Conservation (phyloP, 2,888 invertebrate genomes). For the Oasisia sp. region DNA sequence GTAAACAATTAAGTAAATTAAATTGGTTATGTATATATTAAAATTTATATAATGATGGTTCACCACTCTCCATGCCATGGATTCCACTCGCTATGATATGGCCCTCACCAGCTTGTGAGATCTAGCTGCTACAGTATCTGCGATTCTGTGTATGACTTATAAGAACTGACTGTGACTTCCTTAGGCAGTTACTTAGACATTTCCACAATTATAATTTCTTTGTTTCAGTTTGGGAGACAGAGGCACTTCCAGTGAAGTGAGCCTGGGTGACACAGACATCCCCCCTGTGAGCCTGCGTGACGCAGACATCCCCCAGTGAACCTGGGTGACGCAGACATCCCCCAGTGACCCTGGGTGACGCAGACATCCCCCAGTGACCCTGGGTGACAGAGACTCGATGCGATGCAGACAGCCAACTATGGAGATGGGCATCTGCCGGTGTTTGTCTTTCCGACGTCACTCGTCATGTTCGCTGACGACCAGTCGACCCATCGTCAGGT, state of each 20-base stretch:
- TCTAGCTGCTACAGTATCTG: too few relatives aligned
- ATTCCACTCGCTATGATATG: too few relatives aligned
- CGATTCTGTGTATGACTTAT: too few relatives aligned
- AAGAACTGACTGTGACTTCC: too few relatives aligned
- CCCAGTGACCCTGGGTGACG: background rate
- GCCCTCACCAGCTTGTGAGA: too few relatives aligned
- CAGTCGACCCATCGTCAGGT: constrained; percentile 83
- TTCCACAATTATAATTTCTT: too few relatives aligned
- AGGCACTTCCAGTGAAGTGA: too few relatives aligned
- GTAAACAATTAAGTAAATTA: too few relatives aligned
- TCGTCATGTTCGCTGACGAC: constrained; percentile 81
- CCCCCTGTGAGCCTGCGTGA: background rate
- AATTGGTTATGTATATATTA: too few relatives aligned
- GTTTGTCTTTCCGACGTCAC: constrained; percentile 81
- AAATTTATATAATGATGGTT: too few relatives aligned
- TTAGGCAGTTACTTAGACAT: too few relatives aligned
- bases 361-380: background rate
- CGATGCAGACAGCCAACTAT: background rate
- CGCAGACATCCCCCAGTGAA: background rate
- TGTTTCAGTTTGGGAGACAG: background rate
- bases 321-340: background rate
- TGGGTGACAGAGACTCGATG: background rate
- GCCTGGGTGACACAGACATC: background rate
- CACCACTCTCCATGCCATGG: too few relatives aligned
- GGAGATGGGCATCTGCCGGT: constrained; percentile 73